A percentile compares a stretch with the other conserved stretches of the same genome.
Conservation (phyloP, 1,140 invertebrate genomes). For the Sitobion miscanthi region DNA sequence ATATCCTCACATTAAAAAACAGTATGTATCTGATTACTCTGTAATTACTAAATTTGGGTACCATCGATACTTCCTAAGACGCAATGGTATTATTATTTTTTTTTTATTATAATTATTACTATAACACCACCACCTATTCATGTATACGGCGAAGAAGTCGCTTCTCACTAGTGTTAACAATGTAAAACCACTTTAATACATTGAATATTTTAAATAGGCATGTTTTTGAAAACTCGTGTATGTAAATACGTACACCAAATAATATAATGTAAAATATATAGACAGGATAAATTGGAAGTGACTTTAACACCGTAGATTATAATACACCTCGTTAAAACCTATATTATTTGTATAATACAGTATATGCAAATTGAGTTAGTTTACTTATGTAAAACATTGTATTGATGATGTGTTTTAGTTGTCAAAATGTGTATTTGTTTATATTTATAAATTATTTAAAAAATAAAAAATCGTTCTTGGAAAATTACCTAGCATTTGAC, state of each 20-base stretch:
- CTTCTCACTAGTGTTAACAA: slow-evolving; percentile 15
- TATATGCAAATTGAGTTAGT: slow-evolving; percentile 37
- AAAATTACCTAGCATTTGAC: neutral
- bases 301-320: slow-evolving; percentile 35
- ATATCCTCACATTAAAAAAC: neutral
- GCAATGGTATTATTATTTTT: neutral
- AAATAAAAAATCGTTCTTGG: neutral
- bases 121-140: neutral
- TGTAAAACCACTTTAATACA: slow-evolving; percentile 16
- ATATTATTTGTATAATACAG: slow-evolving; percentile 31
- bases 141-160: neutral
- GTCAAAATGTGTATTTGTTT: slow-evolving; percentile 34
- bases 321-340: slow-evolving; percentile 38
- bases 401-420: neutral
- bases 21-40: neutral
- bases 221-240: slow-evolving; percentile 35
- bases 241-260: slow-evolving; percentile 26
- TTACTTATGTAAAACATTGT: slow-evolving; percentile 43
- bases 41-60: neutral
- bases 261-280: neutral
- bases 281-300: slow-evolving; percentile 30
- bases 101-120: neutral
- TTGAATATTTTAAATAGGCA: slow-evolving; percentile 28
- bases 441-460: slow-evolving; percentile 38
- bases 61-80: neutral